phyloP scores from a whole-genome alignment of 35 echinoderm and acorn worm genomes.

The Lytechinus pictus region DNA sequence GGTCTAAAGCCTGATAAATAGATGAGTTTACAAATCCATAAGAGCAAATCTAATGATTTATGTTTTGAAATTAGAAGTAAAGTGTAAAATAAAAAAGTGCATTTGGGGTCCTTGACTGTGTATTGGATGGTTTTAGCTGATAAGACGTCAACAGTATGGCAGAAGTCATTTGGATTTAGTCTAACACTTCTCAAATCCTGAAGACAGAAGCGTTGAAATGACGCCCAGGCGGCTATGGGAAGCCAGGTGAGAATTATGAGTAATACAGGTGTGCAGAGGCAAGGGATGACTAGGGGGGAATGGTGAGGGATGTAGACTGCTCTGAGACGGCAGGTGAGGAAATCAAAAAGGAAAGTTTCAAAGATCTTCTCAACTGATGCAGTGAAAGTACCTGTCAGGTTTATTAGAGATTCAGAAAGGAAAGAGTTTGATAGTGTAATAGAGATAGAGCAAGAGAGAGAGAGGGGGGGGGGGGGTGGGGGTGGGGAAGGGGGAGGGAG shows the following conservation, averaged over 20 bases:
- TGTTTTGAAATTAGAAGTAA: not conserved
- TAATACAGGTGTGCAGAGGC: conserved; percentile 40
- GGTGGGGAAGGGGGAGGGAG: not conserved
- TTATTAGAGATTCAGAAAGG: not conserved
- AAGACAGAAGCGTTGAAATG: not conserved
- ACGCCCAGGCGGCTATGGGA: not conserved
- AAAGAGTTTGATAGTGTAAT: not conserved
- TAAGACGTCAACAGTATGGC: conserved; percentile 22
- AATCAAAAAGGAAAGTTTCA: not conserved
- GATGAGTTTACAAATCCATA: not conserved
- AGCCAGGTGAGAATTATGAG: conserved; percentile 46
- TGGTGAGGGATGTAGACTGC: not conserved
- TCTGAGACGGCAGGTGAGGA: not conserved
- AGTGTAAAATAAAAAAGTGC: conserved; percentile 23
- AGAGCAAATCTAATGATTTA: not conserved
- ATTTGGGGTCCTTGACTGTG: conserved; percentile 18
- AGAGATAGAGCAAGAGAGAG: not conserved
- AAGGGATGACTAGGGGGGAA: conserved; percentile 29
- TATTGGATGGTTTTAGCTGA: conserved; percentile 6
- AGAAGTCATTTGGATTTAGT: conserved; percentile 42
- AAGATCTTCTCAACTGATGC: not conserved
- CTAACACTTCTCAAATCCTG: conserved; percentile 35
- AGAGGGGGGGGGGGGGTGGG: not conserved
- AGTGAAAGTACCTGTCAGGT: not conserved
- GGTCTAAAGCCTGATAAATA: not conserved